Conservation (phyloP, 2,113 vertebrate species). For the Engraulis encrasicolus region DNA sequence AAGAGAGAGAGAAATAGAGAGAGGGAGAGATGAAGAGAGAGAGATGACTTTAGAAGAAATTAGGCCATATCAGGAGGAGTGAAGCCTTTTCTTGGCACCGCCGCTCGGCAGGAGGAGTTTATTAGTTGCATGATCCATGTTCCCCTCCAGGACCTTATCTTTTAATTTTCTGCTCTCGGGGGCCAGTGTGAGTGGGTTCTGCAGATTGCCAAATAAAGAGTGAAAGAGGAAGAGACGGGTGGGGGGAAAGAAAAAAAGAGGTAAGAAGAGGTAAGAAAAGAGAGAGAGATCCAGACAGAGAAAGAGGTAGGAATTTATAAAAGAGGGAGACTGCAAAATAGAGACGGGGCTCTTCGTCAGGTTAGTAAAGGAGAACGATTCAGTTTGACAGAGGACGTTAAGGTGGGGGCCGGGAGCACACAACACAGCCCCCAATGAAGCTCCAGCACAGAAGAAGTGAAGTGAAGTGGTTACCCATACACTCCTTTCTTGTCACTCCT, state of each 20-base stretch:
- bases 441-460: constrained; percentile 57
- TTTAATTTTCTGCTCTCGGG: constrained; percentile 44
- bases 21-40: neutral
- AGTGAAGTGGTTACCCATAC: constrained; percentile 56
- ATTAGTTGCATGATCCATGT: constrained; percentile 46
- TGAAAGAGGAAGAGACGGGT: constrained; percentile 50
- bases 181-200: constrained; percentile 46
- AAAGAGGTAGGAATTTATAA: too few species aligned
- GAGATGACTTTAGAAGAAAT: constrained; percentile 18
- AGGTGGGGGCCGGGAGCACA: constrained; percentile 33
- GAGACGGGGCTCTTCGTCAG: constrained; percentile 49
- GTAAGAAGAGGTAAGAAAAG: constrained; percentile 56
- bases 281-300: constrained; percentile 43
- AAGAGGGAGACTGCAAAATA: constrained; percentile 43
- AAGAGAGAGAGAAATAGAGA: constrained; percentile 22
- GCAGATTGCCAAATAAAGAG: constrained; percentile 63
- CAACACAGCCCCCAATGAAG: constrained; percentile 46
- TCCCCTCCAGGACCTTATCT: constrained; percentile 38
- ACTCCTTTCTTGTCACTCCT: neutral
- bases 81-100: constrained; percentile 25
- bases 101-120: constrained; percentile 38
- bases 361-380: constrained; percentile 67
- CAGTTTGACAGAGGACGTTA: constrained; percentile 56
- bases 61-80: constrained; percentile 25
- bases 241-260: constrained; percentile 22